Evolutionary conservation across 37 sponge, comb jelly and placozoan species (phyloP), one percentile per base, ranked within the genome.

Genomic region (Diacarnus erythraeanus): DNA sequence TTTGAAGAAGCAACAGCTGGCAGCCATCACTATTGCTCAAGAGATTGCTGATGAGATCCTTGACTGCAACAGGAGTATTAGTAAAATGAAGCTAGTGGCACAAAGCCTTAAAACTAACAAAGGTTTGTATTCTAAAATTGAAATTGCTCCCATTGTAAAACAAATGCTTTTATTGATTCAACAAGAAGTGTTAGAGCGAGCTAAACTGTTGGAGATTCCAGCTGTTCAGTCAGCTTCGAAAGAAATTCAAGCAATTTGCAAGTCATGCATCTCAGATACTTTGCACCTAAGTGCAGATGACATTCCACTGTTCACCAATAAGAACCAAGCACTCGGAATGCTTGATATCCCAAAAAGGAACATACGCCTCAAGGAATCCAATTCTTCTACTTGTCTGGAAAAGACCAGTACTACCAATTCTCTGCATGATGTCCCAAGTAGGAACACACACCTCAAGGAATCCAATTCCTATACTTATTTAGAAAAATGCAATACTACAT

Each of bases 41-140:
- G 87, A 86, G 30, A 74, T 91, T 59, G 80, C 87, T 18, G 87
- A 86, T 23, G 92, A 91, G 58, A 66, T 90, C 0, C 44, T 80
- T 17, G 81, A 77, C 72, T 90, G 90, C 54, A 35, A 78, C 4
- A 78, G 81, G 22, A 64, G 39, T 0, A 34, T 71, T 15, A 36
- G 21, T 30, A 77, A 82, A 17, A 90, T 90, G 82, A 61, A 30
- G 18, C 21, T 25, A 4, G 22, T 90, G 22, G 56, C 25, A 18
- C 40, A 85, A 27, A 72, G 63, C 26, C 33, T 90, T 1, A 9
- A 43, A 2, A 31, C 25, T 5, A 63, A 64, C 21, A 65, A 57
- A 23, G 29, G 18, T 10, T 36, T 56, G 3, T 78, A 64, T 38
- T 10, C 20, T 2, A 3, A 37, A 9, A 26, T 25, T 37, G 74